Percentiles rank a stretch among this genome's conserved stretches.
These are phyloP conservation scores for Cheirogaleus major DNA, from an alignment of 2,797 vertebrate species.

Conservation along the genomic window DNA sequence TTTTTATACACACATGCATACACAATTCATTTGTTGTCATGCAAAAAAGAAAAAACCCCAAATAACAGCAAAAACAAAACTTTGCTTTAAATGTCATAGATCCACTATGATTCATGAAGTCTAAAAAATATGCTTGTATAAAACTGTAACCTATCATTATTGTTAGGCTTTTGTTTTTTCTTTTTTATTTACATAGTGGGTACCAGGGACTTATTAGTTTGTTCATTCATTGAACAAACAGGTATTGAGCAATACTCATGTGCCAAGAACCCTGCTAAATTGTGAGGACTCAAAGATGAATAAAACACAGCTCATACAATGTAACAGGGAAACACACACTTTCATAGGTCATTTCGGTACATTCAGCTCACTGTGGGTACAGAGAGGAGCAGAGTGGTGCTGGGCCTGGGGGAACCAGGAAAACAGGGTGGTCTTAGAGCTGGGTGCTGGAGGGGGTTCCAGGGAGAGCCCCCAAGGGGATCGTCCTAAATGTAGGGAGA, in stretches of 20 bases:
- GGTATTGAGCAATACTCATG: background rate
- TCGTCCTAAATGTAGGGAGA: background rate
- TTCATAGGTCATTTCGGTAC: background rate
- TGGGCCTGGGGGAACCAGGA: background rate
- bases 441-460: background rate
- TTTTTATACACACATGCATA: background rate
- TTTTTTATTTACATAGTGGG: background rate
- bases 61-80: background rate
- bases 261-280: background rate
- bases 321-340: background rate
- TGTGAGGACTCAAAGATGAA: background rate
- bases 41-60: background rate
- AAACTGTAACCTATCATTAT: background rate
- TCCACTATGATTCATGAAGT: background rate
- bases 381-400: background rate
- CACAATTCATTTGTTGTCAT: background rate
- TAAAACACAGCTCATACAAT: background rate
- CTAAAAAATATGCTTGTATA: background rate
- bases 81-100: background rate
- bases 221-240: slow-evolving; percentile 14
- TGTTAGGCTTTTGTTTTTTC: background rate
- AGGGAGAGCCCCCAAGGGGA: background rate
- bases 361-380: background rate
- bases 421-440: background rate
- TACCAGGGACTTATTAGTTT: background rate